These are phyloP conservation scores for Nothura maculosa DNA, from an alignment of 2,797 vertebrate genomes.

Conservation along the genomic window DNA sequence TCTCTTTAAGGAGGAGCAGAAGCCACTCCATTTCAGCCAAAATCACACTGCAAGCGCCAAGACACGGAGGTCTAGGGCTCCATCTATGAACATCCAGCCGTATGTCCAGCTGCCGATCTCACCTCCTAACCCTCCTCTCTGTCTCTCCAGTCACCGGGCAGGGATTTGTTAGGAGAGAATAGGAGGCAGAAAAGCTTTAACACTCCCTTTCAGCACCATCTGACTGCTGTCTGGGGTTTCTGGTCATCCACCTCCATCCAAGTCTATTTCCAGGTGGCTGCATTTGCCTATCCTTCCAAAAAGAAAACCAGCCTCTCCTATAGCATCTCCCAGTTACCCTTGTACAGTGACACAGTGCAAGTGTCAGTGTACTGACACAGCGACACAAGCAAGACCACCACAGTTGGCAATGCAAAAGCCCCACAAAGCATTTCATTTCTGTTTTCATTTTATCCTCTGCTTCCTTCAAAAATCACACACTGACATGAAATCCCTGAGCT, in stretches of 20 bases:
- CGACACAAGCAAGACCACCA: background rate
- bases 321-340: background rate
- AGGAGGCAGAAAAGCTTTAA: background rate
- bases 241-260: background rate
- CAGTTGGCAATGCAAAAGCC: background rate
- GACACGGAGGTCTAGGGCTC: background rate
- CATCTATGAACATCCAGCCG: background rate
- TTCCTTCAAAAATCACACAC: background rate
- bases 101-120: background rate
- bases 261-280: background rate
- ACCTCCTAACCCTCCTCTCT: background rate
- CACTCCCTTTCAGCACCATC: accelerated
- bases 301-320: too few relatives aligned
- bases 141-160: background rate
- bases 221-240: background rate
- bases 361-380: background rate
- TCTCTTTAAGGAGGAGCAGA: background rate
- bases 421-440: background rate
- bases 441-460: background rate
- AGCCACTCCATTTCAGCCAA: background rate
- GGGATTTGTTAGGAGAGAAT: background rate
- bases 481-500: background rate
- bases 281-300: background rate
- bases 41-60: background rate
- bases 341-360: too few relatives aligned